Percentiles rank a stretch among this genome's conserved stretches.
phyloP scores from a whole-genome alignment of 2,888 invertebrate genomes.

The Villa cingulata region DNA sequence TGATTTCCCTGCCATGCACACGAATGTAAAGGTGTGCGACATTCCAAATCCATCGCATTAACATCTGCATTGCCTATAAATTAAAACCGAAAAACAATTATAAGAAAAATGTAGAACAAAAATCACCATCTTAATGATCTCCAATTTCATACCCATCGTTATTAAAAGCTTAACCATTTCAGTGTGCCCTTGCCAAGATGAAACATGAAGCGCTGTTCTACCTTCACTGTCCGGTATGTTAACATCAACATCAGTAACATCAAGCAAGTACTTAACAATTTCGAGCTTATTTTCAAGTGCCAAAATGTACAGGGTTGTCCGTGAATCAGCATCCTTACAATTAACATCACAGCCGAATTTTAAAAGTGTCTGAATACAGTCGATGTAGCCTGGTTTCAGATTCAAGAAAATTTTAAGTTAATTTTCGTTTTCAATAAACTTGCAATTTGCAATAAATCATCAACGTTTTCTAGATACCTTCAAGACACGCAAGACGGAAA shows the following conservation, averaged over 20 bases:
- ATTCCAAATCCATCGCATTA: constrained; percentile 76
- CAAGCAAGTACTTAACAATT: constrained; percentile 68
- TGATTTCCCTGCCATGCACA: constrained; percentile 93
- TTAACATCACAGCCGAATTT: constrained; percentile 70
- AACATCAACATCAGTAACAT: constrained; percentile 63
- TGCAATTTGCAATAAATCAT: too few relatives aligned
- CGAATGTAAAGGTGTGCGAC: constrained; percentile 81
- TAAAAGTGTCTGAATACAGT: constrained; percentile 45
- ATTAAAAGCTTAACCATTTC: constrained; percentile 83
- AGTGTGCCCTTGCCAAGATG: constrained; percentile 87
- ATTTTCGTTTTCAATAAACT: too few relatives aligned
- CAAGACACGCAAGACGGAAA: constrained; percentile 44
- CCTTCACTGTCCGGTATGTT: constrained; percentile 84
- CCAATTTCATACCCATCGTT: constrained; percentile 40
- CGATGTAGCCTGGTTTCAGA: constrained; percentile 78
- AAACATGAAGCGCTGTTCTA: constrained; percentile 77
- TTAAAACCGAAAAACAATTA: not conserved
- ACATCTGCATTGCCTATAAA: constrained; percentile 64
- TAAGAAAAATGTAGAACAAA: not conserved
- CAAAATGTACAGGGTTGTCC: constrained; percentile 82
- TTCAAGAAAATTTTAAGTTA: too few relatives aligned
- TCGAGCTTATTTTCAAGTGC: constrained; percentile 75
- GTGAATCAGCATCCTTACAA: constrained; percentile 80
- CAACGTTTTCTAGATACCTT: too few relatives aligned
- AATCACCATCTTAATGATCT: too few relatives aligned